These are phyloP conservation scores for Crocodylus rhombifer DNA, from an alignment of 2,797 vertebrate genomes.

Conservation along the genomic window DNA sequence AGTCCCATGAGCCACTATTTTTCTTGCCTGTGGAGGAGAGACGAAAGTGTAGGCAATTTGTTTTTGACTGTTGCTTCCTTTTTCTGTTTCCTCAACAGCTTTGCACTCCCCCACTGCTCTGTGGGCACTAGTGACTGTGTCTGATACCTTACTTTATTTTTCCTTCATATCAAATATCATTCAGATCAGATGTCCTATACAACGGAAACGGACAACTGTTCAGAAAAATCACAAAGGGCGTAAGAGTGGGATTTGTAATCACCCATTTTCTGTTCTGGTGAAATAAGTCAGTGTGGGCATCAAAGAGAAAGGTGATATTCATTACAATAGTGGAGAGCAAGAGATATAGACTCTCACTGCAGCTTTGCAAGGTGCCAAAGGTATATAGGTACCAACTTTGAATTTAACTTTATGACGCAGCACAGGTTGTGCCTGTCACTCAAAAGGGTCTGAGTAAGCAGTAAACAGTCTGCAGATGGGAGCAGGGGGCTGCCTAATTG, in stretches of 20 bases:
- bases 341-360: neutral
- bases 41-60: neutral
- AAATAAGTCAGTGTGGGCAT: neutral
- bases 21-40: neutral
- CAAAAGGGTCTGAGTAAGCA: too few species aligned
- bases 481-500: too few species aligned
- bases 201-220: neutral
- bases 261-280: neutral
- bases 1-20: neutral
- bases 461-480: too few species aligned
- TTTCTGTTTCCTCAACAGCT: neutral
- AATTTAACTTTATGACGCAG: too few species aligned
- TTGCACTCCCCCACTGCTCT: rapidly evolving
- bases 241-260: neutral
- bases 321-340: neutral
- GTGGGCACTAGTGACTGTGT: neutral
- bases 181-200: neutral
- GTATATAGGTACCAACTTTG: neutral
- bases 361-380: conserved; percentile 6
- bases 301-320: neutral
- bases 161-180: rapidly evolving
- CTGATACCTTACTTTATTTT: rapidly evolving
- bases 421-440: too few species aligned
- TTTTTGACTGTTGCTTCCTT: neutral
- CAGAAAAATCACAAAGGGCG: neutral